A percentile compares a stretch with the other conserved stretches of the same genome.
phyloP scores from a whole-genome alignment of 2,113 vertebrate genomes.

The Gyps fulvus region DNA sequence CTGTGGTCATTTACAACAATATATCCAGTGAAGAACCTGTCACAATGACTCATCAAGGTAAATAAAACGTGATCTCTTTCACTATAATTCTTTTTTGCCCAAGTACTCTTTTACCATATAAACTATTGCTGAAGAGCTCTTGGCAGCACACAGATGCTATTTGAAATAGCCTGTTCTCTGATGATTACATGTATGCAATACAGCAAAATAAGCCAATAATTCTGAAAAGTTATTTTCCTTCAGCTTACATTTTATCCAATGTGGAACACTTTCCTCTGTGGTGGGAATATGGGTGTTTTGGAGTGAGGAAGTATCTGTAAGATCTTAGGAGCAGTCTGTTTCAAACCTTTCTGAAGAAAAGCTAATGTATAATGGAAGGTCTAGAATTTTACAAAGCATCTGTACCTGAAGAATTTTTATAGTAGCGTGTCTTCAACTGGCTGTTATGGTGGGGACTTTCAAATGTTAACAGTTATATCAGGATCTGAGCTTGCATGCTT shows the following conservation, averaged over 20 bases:
- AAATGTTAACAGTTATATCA: background rate
- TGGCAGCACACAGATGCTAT: background rate
- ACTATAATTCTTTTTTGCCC: background rate
- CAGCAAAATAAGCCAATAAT: background rate
- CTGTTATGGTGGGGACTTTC: background rate
- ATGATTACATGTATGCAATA: background rate
- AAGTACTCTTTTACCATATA: background rate
- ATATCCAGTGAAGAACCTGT: slow-evolving; percentile 89
- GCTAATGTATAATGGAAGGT: background rate
- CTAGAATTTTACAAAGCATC: background rate
- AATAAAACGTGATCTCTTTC: background rate
- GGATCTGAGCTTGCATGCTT: background rate
- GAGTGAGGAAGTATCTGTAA: background rate
- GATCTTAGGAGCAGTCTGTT: background rate
- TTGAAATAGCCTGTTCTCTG: background rate
- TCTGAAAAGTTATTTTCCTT: background rate
- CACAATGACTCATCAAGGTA: slow-evolving; percentile 97
- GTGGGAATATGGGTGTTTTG: background rate
- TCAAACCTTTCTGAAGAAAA: background rate
- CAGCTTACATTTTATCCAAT: background rate
- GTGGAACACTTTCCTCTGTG: background rate
- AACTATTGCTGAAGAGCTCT: background rate
- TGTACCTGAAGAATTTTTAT: background rate
- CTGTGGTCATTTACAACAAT: slow-evolving; percentile 97
- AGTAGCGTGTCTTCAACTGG: background rate